Percentiles rank a stretch among this genome's conserved stretches.
phyloP scores from a whole-genome alignment of 2,888 invertebrate species.

The Tetragnatha montana region DNA sequence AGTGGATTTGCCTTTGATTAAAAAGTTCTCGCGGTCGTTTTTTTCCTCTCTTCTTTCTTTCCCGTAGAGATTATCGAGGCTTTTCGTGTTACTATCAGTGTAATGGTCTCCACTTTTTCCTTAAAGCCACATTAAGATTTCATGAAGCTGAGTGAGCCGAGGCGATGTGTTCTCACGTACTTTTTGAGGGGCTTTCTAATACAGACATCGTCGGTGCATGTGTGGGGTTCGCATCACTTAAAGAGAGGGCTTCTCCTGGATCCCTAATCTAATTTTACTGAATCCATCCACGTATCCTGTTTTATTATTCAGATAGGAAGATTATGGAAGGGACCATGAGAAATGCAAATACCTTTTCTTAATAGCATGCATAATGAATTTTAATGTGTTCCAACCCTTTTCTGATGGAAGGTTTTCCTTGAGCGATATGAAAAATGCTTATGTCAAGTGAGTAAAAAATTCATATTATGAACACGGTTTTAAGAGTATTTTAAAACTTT shows the following conservation, averaged over 20 bases:
- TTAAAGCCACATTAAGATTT: neutral
- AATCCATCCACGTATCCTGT: neutral
- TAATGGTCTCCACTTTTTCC: constrained; percentile 18
- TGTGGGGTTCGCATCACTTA: neutral
- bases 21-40: constrained; percentile 4
- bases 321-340: neutral
- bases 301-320: neutral
- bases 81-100: neutral
- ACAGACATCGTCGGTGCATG: neutral
- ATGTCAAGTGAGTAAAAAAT: too few species aligned
- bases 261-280: neutral
- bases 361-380: too few species aligned
- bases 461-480: too few species aligned
- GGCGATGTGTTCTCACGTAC: neutral
- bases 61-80: neutral
- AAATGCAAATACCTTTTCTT: too few species aligned
- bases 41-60: constrained; percentile 6
- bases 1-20: constrained; percentile 26
- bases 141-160: constrained; percentile 16
- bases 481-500: too few species aligned
- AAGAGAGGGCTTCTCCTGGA: neutral
- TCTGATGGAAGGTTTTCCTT: too few species aligned
- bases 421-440: too few species aligned
- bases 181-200: neutral
- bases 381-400: too few species aligned